A percentile compares a stretch with the other conserved stretches of the same genome.
phyloP scores from a whole-genome alignment of 2,888 invertebrate species.

The Drosophila prolongata region DNA sequence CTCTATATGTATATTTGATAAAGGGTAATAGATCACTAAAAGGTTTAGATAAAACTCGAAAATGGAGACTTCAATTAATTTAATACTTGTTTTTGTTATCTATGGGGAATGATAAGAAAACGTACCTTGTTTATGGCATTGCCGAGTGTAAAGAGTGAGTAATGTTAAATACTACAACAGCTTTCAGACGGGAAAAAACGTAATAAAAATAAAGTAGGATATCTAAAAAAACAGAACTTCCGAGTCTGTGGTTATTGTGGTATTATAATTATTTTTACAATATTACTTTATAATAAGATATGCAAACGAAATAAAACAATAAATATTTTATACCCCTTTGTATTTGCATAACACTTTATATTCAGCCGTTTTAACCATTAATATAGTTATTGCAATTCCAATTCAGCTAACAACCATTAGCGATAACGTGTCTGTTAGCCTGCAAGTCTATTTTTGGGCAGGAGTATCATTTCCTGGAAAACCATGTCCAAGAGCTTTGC shows the following conservation, averaged over 20 bases:
- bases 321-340: too few relatives aligned
- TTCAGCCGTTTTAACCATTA: too few relatives aligned
- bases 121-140: not conserved
- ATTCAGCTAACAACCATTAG: not conserved
- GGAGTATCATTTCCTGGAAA: conserved; percentile 17
- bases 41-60: conserved; percentile 5
- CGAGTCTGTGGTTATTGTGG: not conserved
- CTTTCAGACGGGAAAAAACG: not conserved
- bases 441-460: conserved; percentile 13
- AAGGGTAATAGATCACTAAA: conserved; percentile 15
- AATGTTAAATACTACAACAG: conserved; percentile 24
- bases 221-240: not conserved
- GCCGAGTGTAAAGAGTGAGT: conserved; percentile 16
- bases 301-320: too few relatives aligned
- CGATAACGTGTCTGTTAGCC: not conserved
- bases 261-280: too few relatives aligned
- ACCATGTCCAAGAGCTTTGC: conserved; percentile 6
- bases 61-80: conserved; percentile 20
- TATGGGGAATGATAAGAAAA: conserved; percentile 10
- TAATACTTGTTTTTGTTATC: conserved; percentile 12
- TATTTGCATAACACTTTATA: too few relatives aligned
- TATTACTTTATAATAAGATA: too few relatives aligned
- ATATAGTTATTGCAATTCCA: too few relatives aligned
- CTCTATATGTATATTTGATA: not conserved
- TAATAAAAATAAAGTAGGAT: not conserved